These are phyloP conservation scores for Microtus richardsoni DNA, from an alignment of 2,113 vertebrate genomes.

Conservation along the genomic window DNA sequence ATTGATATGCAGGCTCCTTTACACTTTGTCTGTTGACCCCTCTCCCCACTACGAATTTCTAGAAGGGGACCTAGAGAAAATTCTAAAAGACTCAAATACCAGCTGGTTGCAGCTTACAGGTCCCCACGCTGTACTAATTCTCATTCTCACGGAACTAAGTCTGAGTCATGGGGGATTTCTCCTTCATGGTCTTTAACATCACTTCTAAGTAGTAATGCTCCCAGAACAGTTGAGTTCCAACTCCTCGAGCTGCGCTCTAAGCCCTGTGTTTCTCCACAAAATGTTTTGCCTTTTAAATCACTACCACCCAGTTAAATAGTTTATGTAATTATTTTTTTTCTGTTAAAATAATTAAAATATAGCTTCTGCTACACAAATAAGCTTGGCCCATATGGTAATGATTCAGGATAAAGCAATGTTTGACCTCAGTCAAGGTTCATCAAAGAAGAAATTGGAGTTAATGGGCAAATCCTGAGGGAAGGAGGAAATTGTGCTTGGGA, in stretches of 20 bases:
- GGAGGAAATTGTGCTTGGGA: not conserved
- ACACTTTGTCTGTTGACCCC: not conserved
- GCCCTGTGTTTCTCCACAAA: not conserved
- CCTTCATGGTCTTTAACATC: not conserved
- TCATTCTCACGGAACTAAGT: not conserved
- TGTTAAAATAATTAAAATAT: not conserved
- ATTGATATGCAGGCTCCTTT: not conserved
- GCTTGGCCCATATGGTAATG: not conserved
- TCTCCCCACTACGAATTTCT: not conserved
- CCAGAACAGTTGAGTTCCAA: not conserved
- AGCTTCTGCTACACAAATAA: slow-evolving; percentile 20
- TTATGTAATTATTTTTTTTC: not conserved
- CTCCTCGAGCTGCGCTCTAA: not conserved
- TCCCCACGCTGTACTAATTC: slow-evolving; percentile 9
- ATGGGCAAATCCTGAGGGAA: not conserved
- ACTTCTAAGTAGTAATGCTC: not conserved
- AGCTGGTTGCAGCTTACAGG: not conserved
- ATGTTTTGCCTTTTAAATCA: not conserved
- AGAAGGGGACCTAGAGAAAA: slow-evolving; percentile 36
- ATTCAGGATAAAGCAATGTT: not conserved
- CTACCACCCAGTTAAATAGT: not conserved
- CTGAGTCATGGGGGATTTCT: not conserved
- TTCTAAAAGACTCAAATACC: not conserved
- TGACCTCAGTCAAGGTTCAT: not conserved
- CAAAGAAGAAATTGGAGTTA: not conserved